Conservation (phyloP, 2,113 vertebrate species). For the Brachirus orientalis region DNA sequence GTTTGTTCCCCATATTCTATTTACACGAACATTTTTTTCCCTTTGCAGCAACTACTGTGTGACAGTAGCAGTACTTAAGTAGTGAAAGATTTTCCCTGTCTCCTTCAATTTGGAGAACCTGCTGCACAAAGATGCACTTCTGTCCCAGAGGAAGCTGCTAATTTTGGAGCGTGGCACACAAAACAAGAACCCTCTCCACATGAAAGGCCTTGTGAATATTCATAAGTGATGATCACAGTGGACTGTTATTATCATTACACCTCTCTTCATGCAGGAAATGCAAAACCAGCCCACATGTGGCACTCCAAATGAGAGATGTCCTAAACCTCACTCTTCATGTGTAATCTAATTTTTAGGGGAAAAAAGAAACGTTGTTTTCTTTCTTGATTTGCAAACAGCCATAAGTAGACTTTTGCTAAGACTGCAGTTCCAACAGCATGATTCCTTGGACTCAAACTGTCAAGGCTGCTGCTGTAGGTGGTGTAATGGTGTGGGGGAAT, state of each 20-base stretch:
- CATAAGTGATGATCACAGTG: slow-evolving; percentile 32
- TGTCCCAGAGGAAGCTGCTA: slow-evolving; percentile 43
- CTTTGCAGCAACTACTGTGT: background rate
- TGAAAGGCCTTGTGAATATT: slow-evolving; percentile 68
- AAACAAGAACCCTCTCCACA: slow-evolving; percentile 48
- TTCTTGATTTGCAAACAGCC: background rate
- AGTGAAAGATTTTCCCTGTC: slow-evolving; percentile 14
- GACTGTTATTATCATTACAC: slow-evolving; percentile 48
- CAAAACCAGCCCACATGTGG: slow-evolving; percentile 16
- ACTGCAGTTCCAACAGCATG: background rate
- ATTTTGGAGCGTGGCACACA: slow-evolving; percentile 37
- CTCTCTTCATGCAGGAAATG: slow-evolving; percentile 20
- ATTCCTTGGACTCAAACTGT: background rate
- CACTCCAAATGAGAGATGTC: slow-evolving; percentile 5
- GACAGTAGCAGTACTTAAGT: slow-evolving; percentile 20
- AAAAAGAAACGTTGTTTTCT: background rate
- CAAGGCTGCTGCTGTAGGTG: no score
- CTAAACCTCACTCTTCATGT: background rate
- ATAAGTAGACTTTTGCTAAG: no score
- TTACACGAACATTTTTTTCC: slow-evolving; percentile 30
- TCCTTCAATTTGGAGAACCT: slow-evolving; percentile 28
- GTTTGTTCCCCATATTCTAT: slow-evolving; percentile 21
- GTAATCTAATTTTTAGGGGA: background rate
- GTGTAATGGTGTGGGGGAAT: no score
- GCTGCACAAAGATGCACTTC: slow-evolving; percentile 31